Conservation (phyloP, 2,113 vertebrate species). For the Anarhynchus alexandrinus region DNA sequence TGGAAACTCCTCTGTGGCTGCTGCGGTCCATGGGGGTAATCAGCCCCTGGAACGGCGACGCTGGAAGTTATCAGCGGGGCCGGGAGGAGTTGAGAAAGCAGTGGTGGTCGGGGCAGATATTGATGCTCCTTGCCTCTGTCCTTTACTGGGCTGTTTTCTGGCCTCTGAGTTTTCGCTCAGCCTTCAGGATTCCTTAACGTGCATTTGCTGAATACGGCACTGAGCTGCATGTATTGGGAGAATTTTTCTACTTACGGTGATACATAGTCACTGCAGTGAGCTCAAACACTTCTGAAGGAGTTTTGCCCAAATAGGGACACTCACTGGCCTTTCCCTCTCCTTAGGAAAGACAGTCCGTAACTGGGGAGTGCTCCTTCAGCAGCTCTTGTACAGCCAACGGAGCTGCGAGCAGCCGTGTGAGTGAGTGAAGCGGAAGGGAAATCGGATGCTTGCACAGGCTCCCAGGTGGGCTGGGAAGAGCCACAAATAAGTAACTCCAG, state of each 20-base stretch:
- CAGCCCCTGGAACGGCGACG: background rate
- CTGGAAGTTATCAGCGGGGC: background rate
- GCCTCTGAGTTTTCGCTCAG: background rate
- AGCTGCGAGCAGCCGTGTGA: background rate
- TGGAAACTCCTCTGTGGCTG: no score
- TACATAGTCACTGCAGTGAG: accelerated
- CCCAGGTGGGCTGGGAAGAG: background rate
- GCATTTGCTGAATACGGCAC: background rate
- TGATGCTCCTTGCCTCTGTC: background rate
- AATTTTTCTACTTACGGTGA: background rate
- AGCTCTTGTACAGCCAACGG: background rate
- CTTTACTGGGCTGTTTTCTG: background rate
- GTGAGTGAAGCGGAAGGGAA: accelerated
- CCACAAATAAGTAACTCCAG: background rate
- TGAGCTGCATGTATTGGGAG: background rate
- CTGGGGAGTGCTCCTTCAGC: background rate
- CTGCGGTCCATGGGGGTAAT: background rate
- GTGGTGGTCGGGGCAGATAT: background rate
- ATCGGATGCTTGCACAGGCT: background rate
- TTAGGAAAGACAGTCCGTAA: background rate
- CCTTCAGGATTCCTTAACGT: background rate
- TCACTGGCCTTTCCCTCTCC: background rate
- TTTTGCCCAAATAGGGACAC: background rate
- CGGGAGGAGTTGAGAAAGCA: background rate
- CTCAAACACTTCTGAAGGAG: background rate